Percentiles rank a stretch among this genome's conserved stretches.
phyloP scores from a whole-genome alignment of 2,888 invertebrate species.

The Agonopterix alstromeriana region DNA sequence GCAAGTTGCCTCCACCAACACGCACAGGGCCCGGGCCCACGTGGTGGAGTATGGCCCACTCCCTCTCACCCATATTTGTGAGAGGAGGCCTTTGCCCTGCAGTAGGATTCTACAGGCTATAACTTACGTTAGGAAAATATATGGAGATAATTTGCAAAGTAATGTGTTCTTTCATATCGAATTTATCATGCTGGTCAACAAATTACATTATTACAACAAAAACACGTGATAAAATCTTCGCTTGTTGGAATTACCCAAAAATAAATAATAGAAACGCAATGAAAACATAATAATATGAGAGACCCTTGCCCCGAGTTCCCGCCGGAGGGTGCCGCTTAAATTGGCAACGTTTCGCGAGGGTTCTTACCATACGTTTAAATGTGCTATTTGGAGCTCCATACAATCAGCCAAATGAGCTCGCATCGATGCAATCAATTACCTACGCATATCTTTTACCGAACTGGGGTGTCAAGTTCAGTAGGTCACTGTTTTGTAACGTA shows the following conservation, averaged over 20 bases:
- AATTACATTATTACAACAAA: too few species aligned
- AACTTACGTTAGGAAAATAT: too few species aligned
- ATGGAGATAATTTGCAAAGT: too few species aligned
- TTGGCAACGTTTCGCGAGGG: slow-evolving; percentile 68
- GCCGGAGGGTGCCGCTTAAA: slow-evolving; percentile 45
- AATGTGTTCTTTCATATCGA: too few species aligned
- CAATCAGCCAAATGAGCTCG: slow-evolving; percentile 71
- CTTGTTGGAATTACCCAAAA: not conserved
- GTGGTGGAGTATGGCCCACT: too few species aligned
- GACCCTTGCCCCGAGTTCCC: slow-evolving; percentile 25
- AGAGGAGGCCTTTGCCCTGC: too few species aligned
- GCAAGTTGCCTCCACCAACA: too few species aligned
- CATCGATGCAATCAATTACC: slow-evolving; percentile 65
- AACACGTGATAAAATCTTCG: too few species aligned
- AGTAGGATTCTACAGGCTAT: too few species aligned
- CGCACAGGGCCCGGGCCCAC: too few species aligned
- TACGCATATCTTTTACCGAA: slow-evolving; percentile 45
- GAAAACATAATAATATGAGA: slow-evolving; percentile 33
- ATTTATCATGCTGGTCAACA: too few species aligned
- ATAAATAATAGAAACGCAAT: slow-evolving; percentile 52
- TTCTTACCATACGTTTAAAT: slow-evolving; percentile 68
- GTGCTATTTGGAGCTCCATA: slow-evolving; percentile 67
- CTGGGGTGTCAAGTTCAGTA: slow-evolving; percentile 42
- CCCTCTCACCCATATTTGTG: too few species aligned
- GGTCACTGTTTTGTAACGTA: slow-evolving; percentile 29